Percentiles rank a stretch among this genome's conserved stretches.
These are phyloP conservation scores for Nannoperca australis DNA, from an alignment of 2,797 vertebrate genomes.

Conservation along the genomic window DNA sequence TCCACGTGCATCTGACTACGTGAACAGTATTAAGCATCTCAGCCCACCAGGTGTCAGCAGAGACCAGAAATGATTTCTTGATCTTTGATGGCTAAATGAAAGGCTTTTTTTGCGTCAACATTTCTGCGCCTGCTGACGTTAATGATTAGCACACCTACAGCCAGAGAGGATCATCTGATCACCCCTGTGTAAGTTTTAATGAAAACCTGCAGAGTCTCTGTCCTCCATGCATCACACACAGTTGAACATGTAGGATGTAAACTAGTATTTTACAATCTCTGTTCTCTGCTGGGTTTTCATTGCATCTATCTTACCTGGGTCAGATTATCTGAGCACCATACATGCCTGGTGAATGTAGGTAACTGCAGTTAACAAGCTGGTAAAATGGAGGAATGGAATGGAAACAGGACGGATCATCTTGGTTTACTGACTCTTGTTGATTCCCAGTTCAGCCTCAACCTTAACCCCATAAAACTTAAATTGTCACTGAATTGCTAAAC, in stretches of 20 bases:
- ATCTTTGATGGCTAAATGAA: background rate
- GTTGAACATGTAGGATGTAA: background rate
- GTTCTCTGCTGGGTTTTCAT: background rate
- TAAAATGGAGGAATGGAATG: background rate
- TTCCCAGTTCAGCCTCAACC: slow-evolving; percentile 1
- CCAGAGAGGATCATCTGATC: background rate
- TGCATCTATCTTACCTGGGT: background rate
- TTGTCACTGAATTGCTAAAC: slow-evolving; percentile 47
- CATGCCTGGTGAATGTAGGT: background rate
- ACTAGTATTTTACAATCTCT: background rate
- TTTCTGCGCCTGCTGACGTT: background rate
- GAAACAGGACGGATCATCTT: background rate
- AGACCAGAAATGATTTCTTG: background rate
- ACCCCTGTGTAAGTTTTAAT: background rate
- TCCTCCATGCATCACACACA: background rate
- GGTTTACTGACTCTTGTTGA: slow-evolving; percentile 13
- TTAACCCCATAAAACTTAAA: slow-evolving; percentile 21
- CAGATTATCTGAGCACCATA: background rate
- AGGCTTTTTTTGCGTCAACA: background rate
- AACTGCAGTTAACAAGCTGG: background rate
- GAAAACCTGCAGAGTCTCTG: background rate
- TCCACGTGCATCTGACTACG: background rate
- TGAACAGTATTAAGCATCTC: background rate
- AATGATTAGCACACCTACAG: background rate
- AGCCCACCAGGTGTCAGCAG: slow-evolving; percentile 75